Base-by-base conservation (phyloP, 2,797 vertebrate genomes). In the Danio kyathit region DNA sequence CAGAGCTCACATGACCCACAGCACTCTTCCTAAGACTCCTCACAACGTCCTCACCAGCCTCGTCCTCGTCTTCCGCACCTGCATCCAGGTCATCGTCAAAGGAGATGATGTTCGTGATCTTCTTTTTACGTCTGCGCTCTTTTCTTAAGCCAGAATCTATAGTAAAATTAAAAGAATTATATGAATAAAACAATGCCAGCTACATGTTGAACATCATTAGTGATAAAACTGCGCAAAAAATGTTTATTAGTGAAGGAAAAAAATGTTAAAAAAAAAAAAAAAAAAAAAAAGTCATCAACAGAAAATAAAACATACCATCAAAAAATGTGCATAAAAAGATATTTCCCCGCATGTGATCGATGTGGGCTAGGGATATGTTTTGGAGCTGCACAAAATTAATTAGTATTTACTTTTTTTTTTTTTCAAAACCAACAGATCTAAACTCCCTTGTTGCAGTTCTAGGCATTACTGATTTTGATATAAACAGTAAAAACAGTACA, bases 21-120 rank as follows among this genome's bases (percentile, higher is more conserved):
- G 82, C 73, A 8, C 90, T 89, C 90, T 93, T 96, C 85, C 89
- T 94, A 10, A 92, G 85, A 0, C 14, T 64, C 90, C 88, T 92
- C 87, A 74, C 93, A 81, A 72, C 90, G 85, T 76, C 91, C 10
- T 90, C 92, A 21, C 90, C 90, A 1, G 82, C 91, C 76, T 77
- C 43, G 5, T 96, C 95, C n/a, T 94, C 95, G 11, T 92, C 95
- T 44, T 95, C 95, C 43, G 95, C 96, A 0, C 92, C 94, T 5
- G 88, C 92, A 0, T 94, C 94, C 86, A 97, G 93, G 5, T 98
- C 96, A 13, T 98, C 96, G 38, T 98, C 97, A 84, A 99, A 99
- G 5, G 96, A 99, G 86, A 99, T 99, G 5, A 99, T 99, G 91
- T 97, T 97, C 74, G 97, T 97, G 90, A 99, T 92, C 88, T 97